phyloP scores from a whole-genome alignment of 2,113 vertebrate species.

The Silurus asotus region DNA sequence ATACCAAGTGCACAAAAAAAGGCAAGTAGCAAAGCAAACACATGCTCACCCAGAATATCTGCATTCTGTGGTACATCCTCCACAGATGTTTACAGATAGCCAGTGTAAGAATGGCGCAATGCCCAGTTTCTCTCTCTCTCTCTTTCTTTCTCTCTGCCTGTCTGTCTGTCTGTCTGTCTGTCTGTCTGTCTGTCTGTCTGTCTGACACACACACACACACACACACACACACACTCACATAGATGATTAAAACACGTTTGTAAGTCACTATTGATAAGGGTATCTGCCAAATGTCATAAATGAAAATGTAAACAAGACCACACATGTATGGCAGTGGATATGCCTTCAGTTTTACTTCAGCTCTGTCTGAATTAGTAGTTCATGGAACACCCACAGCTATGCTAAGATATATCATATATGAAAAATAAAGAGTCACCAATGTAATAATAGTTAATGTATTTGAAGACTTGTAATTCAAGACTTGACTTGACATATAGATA shows the following conservation, averaged over 20 bases:
- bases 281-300: too few species aligned
- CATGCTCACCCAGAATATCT: conserved; percentile 36
- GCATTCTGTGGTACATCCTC: conserved; percentile 33
- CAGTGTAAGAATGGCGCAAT: conserved; percentile 25
- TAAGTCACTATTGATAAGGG: too few species aligned
- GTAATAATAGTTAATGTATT: background rate
- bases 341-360: conserved; percentile 7
- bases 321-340: conserved; percentile 11
- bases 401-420: background rate
- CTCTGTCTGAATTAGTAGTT: background rate
- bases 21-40: conserved; percentile 24
- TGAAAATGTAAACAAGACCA: background rate
- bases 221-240: too few species aligned
- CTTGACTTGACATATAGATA: too few species aligned
- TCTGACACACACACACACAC: conserved; percentile 40
- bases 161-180: conserved; percentile 42
- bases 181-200: conserved; percentile 37
- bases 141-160: conserved; percentile 41
- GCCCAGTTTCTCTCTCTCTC: conserved; percentile 38
- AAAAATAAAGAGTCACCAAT: background rate
- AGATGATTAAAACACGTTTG: too few species aligned
- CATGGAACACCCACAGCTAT: background rate
- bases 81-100: conserved; percentile 45
- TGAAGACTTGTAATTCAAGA: too few species aligned
- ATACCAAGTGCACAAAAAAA: conserved; percentile 17